Base-by-base conservation (phyloP, 2,113 vertebrate species). In the Melanerpes aurifrons region DNA sequence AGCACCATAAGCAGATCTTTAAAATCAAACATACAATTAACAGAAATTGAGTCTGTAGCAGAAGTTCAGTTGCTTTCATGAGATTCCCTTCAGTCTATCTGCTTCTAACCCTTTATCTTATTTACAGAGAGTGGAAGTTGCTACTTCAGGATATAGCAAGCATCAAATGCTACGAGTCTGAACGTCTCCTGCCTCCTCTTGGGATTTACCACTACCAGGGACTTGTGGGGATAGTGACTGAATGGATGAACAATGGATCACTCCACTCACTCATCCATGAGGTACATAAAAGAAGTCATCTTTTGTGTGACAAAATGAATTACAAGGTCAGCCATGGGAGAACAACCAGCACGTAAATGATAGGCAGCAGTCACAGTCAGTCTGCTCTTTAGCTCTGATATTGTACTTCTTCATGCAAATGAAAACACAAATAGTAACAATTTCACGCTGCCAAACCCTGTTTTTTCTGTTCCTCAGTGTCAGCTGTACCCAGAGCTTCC, bases 191-290 rank as follows among this genome's bases (percentile, higher is more conserved):
- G 66, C 89, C 94, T 86, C 87, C 88, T 17, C 77, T 98, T 73
- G 98, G 97, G 29, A 67, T 98, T 73, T 98, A 95, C 80, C 92
- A 90, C 47, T 47, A 74, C n/a, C 78, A n/a, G 3, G 86, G 95
- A 59, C 94, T 97, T 8, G 28, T 96, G 11, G 97, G 97, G 17
- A 61, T 96, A 72, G 94, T 97, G 76, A 97, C 96, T 70, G 95
- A 97, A 86, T 98, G 98, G 98, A 98, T 98, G 98, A 63, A 93
- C 50, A 97, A 96, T 20, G 97, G 97, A 71, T 98, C 97, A 24
- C 95, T 98, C 31, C 86, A 96, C 64, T 93, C 94, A 0, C 89
- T 98, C 50, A 90, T 98, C 32, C 94, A 98, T n/a, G 97, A 98
- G 97, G 98, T 98, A 95, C 13, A 53, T 37, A 64, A 64, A 68